These are phyloP conservation scores for Chironomus tepperi DNA, from an alignment of 1,140 invertebrate genomes.

Conservation along the genomic window DNA sequence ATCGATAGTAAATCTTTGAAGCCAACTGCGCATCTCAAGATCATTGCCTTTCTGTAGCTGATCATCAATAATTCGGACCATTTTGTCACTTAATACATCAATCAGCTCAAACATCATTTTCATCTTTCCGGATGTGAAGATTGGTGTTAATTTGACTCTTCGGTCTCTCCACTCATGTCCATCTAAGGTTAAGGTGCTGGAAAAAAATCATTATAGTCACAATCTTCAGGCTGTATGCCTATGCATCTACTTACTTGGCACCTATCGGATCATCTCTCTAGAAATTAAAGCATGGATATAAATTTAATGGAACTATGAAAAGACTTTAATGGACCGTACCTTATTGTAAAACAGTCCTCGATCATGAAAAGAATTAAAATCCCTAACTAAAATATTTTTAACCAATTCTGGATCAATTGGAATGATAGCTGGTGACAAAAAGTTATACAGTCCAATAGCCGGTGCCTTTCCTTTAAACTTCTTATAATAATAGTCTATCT, in stretches of 20 bases:
- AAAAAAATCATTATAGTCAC: not conserved
- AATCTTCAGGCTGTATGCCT: too few relatives aligned
- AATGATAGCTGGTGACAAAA: constrained; percentile 41
- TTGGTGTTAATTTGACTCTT: constrained; percentile 47
- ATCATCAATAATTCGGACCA: constrained; percentile 32
- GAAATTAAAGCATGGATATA: too few relatives aligned
- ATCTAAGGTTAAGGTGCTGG: constrained; percentile 28
- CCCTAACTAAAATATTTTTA: constrained; percentile 45
- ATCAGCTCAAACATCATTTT: constrained; percentile 47
- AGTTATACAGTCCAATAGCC: constrained; percentile 39
- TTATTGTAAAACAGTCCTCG: constrained; percentile 41
- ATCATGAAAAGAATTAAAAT: constrained; percentile 46
- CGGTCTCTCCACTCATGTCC: constrained; percentile 47
- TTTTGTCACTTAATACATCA: constrained; percentile 35
- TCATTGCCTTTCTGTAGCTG: constrained; percentile 25
- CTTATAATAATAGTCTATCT: not conserved
- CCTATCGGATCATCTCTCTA: constrained; percentile 25
- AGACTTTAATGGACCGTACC: constrained; percentile 27
- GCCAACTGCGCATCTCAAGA: constrained; percentile 31
- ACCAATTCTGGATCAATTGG: constrained; percentile 47
- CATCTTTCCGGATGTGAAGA: constrained; percentile 51
- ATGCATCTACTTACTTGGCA: constrained; percentile 16
- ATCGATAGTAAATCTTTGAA: constrained; percentile 35
- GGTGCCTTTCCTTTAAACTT: constrained; percentile 26
- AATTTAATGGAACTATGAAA: too few relatives aligned